Percentiles rank a stretch among this genome's conserved stretches.
phyloP scores from a whole-genome alignment of 2,797 vertebrate genomes.

The Notamacropus eugenii region DNA sequence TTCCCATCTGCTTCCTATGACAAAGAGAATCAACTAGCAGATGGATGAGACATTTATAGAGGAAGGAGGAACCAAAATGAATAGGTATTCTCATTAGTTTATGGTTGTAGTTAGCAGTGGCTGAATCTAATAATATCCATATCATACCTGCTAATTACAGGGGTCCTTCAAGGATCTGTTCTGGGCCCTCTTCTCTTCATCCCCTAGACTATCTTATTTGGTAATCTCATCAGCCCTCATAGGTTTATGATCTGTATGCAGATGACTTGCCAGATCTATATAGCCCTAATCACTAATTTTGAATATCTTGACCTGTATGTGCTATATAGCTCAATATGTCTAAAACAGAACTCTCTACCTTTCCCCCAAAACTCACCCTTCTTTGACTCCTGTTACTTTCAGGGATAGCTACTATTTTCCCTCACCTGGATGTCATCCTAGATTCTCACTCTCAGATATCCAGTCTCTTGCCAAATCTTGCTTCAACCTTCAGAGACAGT shows the following conservation, averaged over 20 bases:
- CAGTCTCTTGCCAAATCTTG: neutral
- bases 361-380: neutral
- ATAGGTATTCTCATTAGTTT: neutral
- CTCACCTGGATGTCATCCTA: neutral
- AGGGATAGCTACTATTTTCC: neutral
- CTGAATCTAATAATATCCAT: neutral
- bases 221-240: neutral
- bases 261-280: neutral
- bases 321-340: neutral
- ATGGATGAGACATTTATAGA: neutral
- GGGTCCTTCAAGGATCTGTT: neutral
- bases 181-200: neutral
- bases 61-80: neutral
- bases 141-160: neutral
- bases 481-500: neutral
- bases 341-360: neutral
- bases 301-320: neutral
- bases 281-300: neutral
- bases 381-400: neutral
- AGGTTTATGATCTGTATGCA: neutral
- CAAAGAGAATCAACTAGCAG: conserved; percentile 40
- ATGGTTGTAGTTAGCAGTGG: neutral
- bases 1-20: neutral
- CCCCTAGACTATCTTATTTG: neutral
- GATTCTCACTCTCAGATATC: neutral